Evolutionary conservation across 2,113 vertebrate genomes (phyloP).

Genomic region (Stomatorhinus ivindoensis): DNA sequence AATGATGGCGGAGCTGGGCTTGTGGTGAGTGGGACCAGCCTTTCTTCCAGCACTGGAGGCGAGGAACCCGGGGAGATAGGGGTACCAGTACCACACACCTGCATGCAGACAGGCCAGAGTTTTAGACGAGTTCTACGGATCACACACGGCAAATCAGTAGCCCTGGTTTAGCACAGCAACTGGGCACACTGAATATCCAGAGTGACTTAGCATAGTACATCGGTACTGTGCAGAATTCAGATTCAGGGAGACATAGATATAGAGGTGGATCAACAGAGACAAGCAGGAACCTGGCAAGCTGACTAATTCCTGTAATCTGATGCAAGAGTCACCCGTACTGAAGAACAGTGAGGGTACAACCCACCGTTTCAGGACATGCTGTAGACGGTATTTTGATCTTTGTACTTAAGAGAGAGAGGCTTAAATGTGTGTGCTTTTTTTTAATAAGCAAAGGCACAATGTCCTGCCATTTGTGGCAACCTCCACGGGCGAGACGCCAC

Average conservation of each 20-base stretch:
- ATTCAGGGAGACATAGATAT: neutral
- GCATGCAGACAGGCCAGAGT: neutral
- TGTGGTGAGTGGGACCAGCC: neutral
- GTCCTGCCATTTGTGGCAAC: neutral
- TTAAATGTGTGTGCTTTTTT: neutral
- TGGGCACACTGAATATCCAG: neutral
- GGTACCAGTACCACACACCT: conserved; percentile 10
- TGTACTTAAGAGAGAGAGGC: neutral
- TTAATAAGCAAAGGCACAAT: neutral
- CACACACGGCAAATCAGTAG: neutral
- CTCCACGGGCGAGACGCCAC: neutral
- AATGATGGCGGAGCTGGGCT: neutral
- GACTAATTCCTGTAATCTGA: neutral
- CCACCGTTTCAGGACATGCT: neutral
- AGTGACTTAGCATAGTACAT: neutral
- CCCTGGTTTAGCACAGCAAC: neutral
- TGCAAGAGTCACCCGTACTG: neutral
- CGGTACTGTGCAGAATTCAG: neutral
- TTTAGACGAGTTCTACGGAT: neutral
- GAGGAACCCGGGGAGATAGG: neutral
- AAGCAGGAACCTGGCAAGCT: neutral
- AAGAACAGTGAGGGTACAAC: neutral
- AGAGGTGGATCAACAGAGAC: neutral
- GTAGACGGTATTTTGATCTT: neutral
- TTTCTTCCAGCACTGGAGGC: neutral